phyloP scores from a whole-genome alignment of 1,140 invertebrate species.

The Teleopsis dalmanni region DNA sequence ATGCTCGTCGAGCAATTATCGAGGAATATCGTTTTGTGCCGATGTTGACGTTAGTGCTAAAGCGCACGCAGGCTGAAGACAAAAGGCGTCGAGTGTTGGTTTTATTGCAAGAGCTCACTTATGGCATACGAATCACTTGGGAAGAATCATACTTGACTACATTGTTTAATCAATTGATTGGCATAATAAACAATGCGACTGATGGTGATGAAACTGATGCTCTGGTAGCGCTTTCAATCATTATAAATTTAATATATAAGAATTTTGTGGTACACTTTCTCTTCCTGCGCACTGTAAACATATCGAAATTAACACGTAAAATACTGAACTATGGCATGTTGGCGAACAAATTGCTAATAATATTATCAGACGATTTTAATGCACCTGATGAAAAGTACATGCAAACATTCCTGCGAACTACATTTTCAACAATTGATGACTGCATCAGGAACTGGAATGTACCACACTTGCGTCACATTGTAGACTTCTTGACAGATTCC shows the following conservation, averaged over 20 bases:
- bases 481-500: conserved; percentile 48
- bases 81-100: conserved; percentile 45
- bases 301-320: conserved; percentile 43
- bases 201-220: conserved; percentile 35
- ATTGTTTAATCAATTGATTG: conserved; percentile 46
- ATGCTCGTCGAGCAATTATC: conserved; percentile 46
- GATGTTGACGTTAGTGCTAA: conserved; percentile 47
- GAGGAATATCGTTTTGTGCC: conserved; percentile 51
- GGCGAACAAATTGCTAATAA: conserved; percentile 51
- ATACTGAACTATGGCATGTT: conserved; percentile 44
- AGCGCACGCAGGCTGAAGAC: conserved; percentile 24
- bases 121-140: conserved; percentile 53
- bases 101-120: conserved; percentile 51
- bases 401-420: conserved; percentile 43
- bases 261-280: conserved; percentile 52
- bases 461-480: conserved; percentile 47
- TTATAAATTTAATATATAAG: conserved; percentile 55
- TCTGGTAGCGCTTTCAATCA: conserved; percentile 47
- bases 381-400: conserved; percentile 30
- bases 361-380: conserved; percentile 48
- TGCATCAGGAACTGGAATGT: conserved; percentile 47
- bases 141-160: conserved; percentile 50
- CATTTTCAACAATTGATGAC: conserved; percentile 44
- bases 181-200: conserved; percentile 28
- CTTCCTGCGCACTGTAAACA: conserved; percentile 48